Base-by-base conservation (phyloP, 1,140 invertebrate species). In the Drosophila grimshawi region DNA sequence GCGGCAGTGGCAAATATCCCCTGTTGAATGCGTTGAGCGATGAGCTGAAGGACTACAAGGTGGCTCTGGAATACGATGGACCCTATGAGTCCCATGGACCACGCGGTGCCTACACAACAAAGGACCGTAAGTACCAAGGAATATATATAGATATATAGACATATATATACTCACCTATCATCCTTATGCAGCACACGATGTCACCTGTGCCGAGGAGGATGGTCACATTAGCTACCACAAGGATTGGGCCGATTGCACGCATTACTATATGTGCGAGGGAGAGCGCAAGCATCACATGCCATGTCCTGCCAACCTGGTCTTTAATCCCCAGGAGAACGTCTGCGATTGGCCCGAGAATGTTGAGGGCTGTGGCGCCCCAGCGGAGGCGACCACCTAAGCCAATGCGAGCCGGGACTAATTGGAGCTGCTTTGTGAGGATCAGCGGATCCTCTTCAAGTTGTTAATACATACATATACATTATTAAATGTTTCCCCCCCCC, bases 341-440 rank as follows among this genome's bases (percentile, higher is more conserved):
- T 98, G 98, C 92, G 98, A 98, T 93, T 98, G 98, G 98, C 97
- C 97, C 0, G 97, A 98, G 90, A 98, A 98, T 85, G 97, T 98
- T 0, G 97, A 97, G 91, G 96, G 96, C 5, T 98, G 97, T 91
- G 94, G 95, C 73, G 95, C 96, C 45, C 96, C 97, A 83, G 97
- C 96, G 30, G 96, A 95, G 93, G 96, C 96, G 8, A 96, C 96
- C 1, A 90, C 86, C 67, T 91, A 92, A 81, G 48, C 6, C 29
- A 5, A 10, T 32, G 32, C 4, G 6, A 29, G 5, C 37, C 7
- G 5, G 0, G n/a, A n/a, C 33, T 37, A 37, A 52, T 32, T 48
- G 32, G 46, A 59, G 46, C 43, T 39, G 33, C 29, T 46, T 51
- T 41, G 10, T 11, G 6, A 55, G 33, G 30, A 19, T 39, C n/a